These are phyloP conservation scores for Perithous albicinctus DNA, from an alignment of 2,888 invertebrate species.

Conservation along the genomic window DNA sequence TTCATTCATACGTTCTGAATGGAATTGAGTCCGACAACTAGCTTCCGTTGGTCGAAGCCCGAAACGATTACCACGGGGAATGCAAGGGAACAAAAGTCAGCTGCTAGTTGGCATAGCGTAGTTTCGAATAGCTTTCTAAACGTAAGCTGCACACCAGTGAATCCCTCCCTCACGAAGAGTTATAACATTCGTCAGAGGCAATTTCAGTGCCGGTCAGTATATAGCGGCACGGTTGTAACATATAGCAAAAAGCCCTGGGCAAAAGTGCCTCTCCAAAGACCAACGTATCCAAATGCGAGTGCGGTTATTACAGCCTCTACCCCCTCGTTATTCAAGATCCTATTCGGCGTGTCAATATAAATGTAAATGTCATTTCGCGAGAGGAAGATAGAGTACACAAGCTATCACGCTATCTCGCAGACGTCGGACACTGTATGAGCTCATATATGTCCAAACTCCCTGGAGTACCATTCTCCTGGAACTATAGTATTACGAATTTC, in stretches of 20 bases:
- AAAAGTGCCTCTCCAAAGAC: not conserved
- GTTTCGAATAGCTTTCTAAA: slow-evolving; percentile 1
- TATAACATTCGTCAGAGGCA: not conserved
- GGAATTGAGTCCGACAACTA: slow-evolving; percentile 5
- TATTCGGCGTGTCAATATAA: slow-evolving; percentile 82
- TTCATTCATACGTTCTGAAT: slow-evolving; percentile 40
- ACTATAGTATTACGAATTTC: slow-evolving; percentile 41
- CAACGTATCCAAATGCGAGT: slow-evolving; percentile 22
- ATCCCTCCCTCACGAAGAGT: not conserved
- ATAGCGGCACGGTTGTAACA: slow-evolving; percentile 21
- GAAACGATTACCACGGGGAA: slow-evolving; percentile 52
- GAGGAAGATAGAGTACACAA: slow-evolving; percentile 29
- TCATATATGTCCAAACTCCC: slow-evolving; percentile 77
- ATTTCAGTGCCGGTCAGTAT: slow-evolving; percentile 16
- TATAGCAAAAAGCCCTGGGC: not conserved
- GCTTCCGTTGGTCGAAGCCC: slow-evolving; percentile 24
- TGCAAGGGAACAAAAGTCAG: slow-evolving; percentile 18
- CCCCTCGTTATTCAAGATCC: slow-evolving; percentile 76
- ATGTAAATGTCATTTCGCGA: slow-evolving; percentile 82
- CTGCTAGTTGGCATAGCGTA: not conserved
- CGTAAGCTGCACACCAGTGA: not conserved
- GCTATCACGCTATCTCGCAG: not conserved
- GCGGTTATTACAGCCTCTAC: slow-evolving; percentile 42
- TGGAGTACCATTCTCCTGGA: slow-evolving; percentile 75
- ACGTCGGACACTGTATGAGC: slow-evolving; percentile 26